Conservation (phyloP, 2,113 vertebrate genomes). For the Cranoglanis bouderius region DNA sequence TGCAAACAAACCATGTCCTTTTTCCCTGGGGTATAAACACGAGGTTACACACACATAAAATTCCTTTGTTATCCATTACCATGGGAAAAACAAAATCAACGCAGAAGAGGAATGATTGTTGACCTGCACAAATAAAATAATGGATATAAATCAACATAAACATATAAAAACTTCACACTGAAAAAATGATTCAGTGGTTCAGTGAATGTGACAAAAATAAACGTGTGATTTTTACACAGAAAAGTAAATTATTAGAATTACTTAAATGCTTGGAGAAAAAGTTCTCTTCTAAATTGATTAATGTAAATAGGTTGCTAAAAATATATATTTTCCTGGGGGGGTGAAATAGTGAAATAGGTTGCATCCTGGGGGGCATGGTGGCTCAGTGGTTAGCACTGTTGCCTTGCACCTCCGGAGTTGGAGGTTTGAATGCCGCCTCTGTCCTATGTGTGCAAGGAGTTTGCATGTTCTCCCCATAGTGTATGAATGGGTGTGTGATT, state of each 20-base stretch:
- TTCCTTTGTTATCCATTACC: background rate
- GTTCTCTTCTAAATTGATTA: background rate
- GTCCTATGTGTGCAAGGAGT: no score
- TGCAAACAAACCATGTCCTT: background rate
- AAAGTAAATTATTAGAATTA: background rate
- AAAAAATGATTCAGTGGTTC: background rate
- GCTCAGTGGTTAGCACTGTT: no score
- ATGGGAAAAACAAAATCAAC: background rate
- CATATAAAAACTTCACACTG: background rate
- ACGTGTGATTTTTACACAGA: background rate
- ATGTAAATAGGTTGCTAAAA: background rate
- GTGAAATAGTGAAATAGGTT: no score
- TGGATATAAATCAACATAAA: background rate
- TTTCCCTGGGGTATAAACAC: background rate
- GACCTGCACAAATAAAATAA: background rate
- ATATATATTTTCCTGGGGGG: no score
- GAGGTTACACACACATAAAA: background rate
- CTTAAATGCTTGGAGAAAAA: background rate
- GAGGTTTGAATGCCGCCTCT: no score
- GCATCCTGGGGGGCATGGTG: no score
- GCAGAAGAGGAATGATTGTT: background rate
- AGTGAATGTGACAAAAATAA: background rate
- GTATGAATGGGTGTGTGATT: no score
- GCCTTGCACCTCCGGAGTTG: no score
- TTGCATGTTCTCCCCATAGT: no score